A percentile compares a stretch with the other conserved stretches of the same genome.
Evolutionary conservation across 2,113 vertebrate genomes (phyloP).

Genomic region (Sinocyclocheilus rhinocerous): DNA sequence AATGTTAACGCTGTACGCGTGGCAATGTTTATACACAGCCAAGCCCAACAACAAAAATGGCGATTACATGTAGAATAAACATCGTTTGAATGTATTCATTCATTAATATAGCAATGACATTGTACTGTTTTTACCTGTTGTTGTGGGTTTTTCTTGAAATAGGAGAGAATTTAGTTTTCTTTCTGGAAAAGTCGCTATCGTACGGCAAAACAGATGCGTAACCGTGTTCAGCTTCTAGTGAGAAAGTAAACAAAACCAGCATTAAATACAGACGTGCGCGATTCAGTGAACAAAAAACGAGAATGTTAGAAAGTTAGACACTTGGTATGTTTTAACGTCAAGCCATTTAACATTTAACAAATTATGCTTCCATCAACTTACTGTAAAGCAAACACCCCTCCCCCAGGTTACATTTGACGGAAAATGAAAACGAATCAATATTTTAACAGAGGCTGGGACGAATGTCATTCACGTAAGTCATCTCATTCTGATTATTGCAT

Average conservation of each 20-base stretch:
- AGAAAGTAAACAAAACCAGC: slow-evolving; percentile 69
- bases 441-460: background rate
- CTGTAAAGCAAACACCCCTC: slow-evolving; percentile 19
- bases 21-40: slow-evolving; percentile 88
- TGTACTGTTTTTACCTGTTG: slow-evolving; percentile 85
- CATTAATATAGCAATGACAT: background rate
- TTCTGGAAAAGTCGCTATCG: slow-evolving; percentile 90
- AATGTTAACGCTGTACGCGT: slow-evolving; percentile 88
- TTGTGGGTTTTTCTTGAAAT: slow-evolving; percentile 91
- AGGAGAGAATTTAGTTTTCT: slow-evolving; percentile 91
- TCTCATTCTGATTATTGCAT: background rate
- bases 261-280: slow-evolving; percentile 4
- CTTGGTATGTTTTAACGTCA: slow-evolving; percentile 33
- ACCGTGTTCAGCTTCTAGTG: slow-evolving; percentile 95
- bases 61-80: slow-evolving; percentile 66
- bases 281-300: background rate
- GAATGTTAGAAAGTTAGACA: background rate
- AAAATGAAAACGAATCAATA: background rate
- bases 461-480: background rate
- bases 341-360: background rate
- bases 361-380: background rate
- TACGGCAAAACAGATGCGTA: slow-evolving; percentile 96
- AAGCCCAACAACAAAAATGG: slow-evolving; percentile 82
- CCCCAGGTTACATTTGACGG: background rate
- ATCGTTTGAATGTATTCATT: slow-evolving; percentile 2